Evolutionary conservation across 2,888 invertebrate species (phyloP), one percentile per base, ranked within the genome.

Genomic region (Lepidochrysops patricia): DNA sequence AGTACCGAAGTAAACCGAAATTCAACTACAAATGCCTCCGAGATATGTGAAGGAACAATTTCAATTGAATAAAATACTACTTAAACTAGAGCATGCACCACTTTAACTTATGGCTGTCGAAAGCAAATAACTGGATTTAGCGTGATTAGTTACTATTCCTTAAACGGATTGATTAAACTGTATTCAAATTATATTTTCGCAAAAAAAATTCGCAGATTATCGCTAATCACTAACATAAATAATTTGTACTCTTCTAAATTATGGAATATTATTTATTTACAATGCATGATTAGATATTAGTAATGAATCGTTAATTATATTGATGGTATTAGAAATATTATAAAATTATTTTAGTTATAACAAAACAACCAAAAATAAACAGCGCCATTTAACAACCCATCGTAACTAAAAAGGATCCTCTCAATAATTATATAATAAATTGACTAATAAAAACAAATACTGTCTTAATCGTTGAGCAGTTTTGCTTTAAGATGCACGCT

Each of bases 181-280:
- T 23, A 49, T 29, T 63, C 60, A 59, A 67, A 66, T 66, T 60
- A 63, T 57, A 61, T 58, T 65, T 54, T 63, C 66, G 60, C 58
- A 62, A 68, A 59, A 62, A 61, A 23, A 43, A 54, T 57, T 27
- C 37, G 32, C n/a, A 50, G 58, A 74, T 71, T 75, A 76, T 72
- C 72, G 68, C 71, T 75, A 72, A 71, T 61, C 60, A 54, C 69
- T 74, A 71, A 79, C 77, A 77, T 80, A 80, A 83, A 79, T 83
- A 82, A 79, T 87, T 87, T 87, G 87, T 87, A 87, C 87, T 86
- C 77, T 84, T 79, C 84, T 86, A 86, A 80, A 77, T 77, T 79
- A 79, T 81, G 80, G 78, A 85, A 79, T 77, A 43, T 77, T 70
- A 75, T 78, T 78, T 84, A 85, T 82, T 79, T 82, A 84, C 80